Base-by-base conservation (phyloP, 2,888 invertebrate genomes). In the Dicyrtomina minuta region DNA sequence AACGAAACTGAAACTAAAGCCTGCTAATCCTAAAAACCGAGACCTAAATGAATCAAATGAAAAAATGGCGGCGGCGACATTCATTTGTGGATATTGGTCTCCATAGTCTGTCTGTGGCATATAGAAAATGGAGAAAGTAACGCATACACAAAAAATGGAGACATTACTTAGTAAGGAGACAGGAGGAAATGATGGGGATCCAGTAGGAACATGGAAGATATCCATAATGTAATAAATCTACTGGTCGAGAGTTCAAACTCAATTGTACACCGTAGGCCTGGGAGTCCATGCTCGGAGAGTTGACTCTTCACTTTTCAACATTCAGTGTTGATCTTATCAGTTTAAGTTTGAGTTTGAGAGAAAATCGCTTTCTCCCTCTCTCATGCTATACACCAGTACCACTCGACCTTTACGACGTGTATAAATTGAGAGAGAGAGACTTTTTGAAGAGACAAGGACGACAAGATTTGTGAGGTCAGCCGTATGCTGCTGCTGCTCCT, bases 191-290 rank as follows among this genome's bases (percentile, higher is more conserved):
- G 61, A 61, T 61, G 61, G n/a, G 61, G 44, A 46, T 61, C 61
- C 43, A 13, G 15, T 17, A 10, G 61, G 24, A 41, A 24, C 61
- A 61, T 12, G 24, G 39, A 44, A 22, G 60, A 61, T 61, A 61
- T 61, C 61, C 61, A 61, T 61, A 61, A 61, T 46, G 61, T 44
- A 61, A 61, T 61, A 61, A 61, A 61, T 61, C 61, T 26, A 60
- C 8, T 39, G 33, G 22, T 20, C 6, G n/a, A 33, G 33, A 33
- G 8, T 33, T 33, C 33, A 33, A 33, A 33, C 33, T 33, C 33
- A 33, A 33, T 26, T 26, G 56, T 56, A n/a, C 56, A 22, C 17
- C 55, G n/a, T n/a, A n/a, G n/a, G n/a, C n/a, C n/a, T n/a, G n/a
- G 10, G 10, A 10, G 10, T 43, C 43, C 43, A 12, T 13, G 10